These are phyloP conservation scores for Egretta garzetta DNA, from an alignment of 2,113 vertebrate species.

Conservation along the genomic window DNA sequence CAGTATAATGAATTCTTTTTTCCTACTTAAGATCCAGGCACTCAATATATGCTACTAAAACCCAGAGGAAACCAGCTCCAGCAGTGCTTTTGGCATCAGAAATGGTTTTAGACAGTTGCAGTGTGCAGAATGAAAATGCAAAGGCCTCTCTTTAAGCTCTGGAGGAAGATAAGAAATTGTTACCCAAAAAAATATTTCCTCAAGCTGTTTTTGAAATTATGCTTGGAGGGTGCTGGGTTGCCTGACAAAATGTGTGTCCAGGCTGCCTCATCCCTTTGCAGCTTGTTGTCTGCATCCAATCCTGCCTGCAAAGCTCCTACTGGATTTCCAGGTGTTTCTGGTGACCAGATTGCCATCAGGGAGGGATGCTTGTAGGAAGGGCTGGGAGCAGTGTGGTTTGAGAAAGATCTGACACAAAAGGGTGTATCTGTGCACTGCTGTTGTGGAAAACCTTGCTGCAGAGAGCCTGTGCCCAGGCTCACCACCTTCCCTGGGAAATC, in stretches of 20 bases:
- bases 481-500: not conserved
- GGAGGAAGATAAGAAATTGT: not conserved
- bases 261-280: not conserved
- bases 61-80: not conserved
- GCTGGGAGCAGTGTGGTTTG: not conserved
- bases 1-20: slow-evolving; percentile 1
- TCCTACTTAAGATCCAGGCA: not conserved
- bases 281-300: not conserved
- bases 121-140: not conserved
- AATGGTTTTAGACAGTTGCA: not conserved
- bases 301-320: not conserved
- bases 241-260: not conserved
- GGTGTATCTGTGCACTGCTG: not conserved
- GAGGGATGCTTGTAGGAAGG: not conserved
- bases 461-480: not conserved
- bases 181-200: not conserved
- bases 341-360: not conserved
- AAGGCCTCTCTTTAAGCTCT: not conserved
- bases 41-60: not conserved
- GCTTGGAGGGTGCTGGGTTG: not conserved
- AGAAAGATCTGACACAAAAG: not conserved
- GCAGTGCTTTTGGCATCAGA: not conserved
- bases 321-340: not conserved
- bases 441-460: not conserved
- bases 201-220: not conserved